Base-by-base conservation (phyloP, 2,797 vertebrate genomes). In the Tarsius wallacei region DNA sequence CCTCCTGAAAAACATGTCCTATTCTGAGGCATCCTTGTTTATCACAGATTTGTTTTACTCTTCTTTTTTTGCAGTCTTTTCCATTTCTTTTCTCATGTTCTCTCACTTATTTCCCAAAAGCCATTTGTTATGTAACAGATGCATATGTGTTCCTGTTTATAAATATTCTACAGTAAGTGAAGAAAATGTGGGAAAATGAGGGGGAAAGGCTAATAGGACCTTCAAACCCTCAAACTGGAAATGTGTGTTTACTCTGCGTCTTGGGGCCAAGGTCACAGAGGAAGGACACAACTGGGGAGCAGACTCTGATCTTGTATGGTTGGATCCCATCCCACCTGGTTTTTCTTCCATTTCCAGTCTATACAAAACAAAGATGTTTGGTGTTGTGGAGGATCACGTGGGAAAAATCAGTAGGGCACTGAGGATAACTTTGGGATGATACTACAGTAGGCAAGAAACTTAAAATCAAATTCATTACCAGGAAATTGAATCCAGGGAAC, bases 51-150 rank as follows among this genome's bases (percentile, higher is more conserved):
- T 96, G 86, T 95, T 97, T 93, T 78, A 49, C 71, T 90, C 33
- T 24, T 59, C 28, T 15, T 66, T 91, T 90, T 92, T 97, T 96
- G 70, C 51, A 87, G 85, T 91, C 87, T 97, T 97, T 95, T 94
- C 86, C 71, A 70, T 95, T 93, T 96, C 93, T 94, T 96, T 90
- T 83, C 68, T 96, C 59, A 5, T 94, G 85, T 97, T 97, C 90
- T 94, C 83, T 93, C 95, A 96, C 78, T 97, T 96, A 95, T 97
- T 97, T 97, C 98, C 97, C 97, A 47, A 90, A 97, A 97, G 96
- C 87, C 97, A 88, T 97, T 96, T 97, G 97, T 97, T 97, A 96
- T 92, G 59, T 93, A 95, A 97, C 96, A 98, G 87, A 96, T 94
- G 91, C 91, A 96, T 96, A 94, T 96, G 97, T 94, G 97, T 91